These are phyloP conservation scores for Trichonephila clavipes DNA, from an alignment of 1,140 invertebrate species.

Conservation along the genomic window DNA sequence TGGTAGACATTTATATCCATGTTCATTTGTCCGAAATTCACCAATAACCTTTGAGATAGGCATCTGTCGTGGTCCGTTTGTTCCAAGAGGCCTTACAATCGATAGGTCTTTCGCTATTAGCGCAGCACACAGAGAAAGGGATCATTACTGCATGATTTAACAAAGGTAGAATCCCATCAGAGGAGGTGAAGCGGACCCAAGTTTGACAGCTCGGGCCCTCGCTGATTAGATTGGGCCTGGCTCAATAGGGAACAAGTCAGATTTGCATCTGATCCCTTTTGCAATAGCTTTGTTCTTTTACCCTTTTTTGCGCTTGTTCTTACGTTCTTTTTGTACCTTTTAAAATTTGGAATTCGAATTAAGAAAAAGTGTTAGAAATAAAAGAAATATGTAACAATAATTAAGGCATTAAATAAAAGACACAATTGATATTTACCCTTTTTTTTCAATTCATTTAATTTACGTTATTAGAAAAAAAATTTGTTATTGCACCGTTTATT, in stretches of 20 bases:
- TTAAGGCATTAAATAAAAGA: no score
- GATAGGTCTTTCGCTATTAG: conserved; percentile 12
- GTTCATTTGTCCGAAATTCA: not conserved
- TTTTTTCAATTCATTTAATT: no score
- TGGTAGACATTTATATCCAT: no score
- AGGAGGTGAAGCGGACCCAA: not conserved
- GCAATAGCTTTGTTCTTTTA: no score
- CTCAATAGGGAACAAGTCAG: not conserved
- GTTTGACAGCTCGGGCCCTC: not conserved
- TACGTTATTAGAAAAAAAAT: no score
- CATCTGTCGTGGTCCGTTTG: conserved; percentile 24
- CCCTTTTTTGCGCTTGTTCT: no score
- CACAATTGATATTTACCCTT: no score
- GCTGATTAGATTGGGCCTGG: not conserved
- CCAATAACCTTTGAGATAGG: not conserved
- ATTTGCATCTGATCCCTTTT: not conserved
- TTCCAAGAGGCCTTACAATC: not conserved
- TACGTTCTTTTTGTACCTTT: no score
- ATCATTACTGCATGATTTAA: conserved; percentile 37
- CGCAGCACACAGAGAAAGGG: not conserved
- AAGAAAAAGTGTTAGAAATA: no score
- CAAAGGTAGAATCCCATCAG: conserved; percentile 21
- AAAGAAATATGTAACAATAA: no score
- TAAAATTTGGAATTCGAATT: no score
- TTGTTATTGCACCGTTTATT: no score